These are phyloP conservation scores for Chrysomallon squamiferum DNA, from an alignment of 1,140 invertebrate genomes.

Conservation along the genomic window DNA sequence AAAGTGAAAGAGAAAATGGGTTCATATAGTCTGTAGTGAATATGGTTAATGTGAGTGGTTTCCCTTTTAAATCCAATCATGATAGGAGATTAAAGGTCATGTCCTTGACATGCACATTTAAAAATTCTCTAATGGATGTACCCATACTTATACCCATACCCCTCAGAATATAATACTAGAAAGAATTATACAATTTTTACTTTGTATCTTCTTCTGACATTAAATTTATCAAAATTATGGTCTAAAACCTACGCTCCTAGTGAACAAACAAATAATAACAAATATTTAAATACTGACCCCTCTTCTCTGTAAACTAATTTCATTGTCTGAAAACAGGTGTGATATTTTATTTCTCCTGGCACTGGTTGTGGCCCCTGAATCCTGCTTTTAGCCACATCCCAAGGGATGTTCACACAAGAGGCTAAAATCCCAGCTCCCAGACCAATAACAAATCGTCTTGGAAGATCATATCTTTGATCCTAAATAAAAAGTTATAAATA, in stretches of 20 bases:
- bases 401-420: constrained; percentile 90
- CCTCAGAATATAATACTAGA: too few relatives aligned
- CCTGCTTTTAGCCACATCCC: constrained; percentile 93
- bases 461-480: constrained; percentile 74
- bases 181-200: too few relatives aligned
- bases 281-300: constrained; percentile 70
- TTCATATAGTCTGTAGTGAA: too few relatives aligned
- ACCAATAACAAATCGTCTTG: constrained; percentile 78
- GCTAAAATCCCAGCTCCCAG: constrained; percentile 84
- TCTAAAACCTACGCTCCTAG: constrained; percentile 86
- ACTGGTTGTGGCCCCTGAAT: constrained; percentile 88
- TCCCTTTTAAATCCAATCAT: too few relatives aligned
- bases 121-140: too few relatives aligned
- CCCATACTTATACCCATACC: too few relatives aligned
- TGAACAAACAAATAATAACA: constrained; percentile 85
- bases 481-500: constrained; percentile 50
- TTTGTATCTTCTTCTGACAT: too few relatives aligned
- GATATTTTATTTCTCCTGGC: constrained; percentile 77
- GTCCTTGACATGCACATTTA: too few relatives aligned
- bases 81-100: too few relatives aligned
- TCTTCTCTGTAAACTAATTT: constrained; percentile 81
- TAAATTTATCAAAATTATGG: too few relatives aligned
- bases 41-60: too few relatives aligned
- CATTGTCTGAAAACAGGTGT: constrained; percentile 77
- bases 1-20: too few relatives aligned